These are phyloP conservation scores for Coregonus clupeaformis DNA, from an alignment of 2,113 vertebrate species.

Conservation along the genomic window DNA sequence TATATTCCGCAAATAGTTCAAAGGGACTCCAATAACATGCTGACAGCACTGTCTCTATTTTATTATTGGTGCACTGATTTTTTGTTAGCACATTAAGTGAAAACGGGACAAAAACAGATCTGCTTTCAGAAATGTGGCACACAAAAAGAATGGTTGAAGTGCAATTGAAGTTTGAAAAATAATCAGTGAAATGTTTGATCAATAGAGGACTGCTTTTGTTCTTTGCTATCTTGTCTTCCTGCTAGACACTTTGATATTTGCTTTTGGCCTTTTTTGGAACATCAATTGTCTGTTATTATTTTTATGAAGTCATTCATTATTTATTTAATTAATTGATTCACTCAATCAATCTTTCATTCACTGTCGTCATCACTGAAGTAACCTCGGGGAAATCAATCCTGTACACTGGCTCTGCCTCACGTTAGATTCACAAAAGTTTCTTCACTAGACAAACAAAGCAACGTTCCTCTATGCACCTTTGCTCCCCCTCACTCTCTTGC, in stretches of 20 bases:
- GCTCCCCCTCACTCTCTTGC: background rate
- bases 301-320: no score
- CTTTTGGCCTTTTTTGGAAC: no score
- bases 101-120: background rate
- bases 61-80: no score
- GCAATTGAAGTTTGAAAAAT: background rate
- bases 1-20: background rate
- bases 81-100: no score
- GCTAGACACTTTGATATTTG: no score
- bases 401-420: background rate
- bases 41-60: background rate
- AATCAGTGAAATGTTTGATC: background rate
- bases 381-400: conserved; percentile 29
- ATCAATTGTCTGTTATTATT: no score
- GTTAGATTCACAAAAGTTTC: conserved; percentile 31
- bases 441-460: conserved; percentile 20
- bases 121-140: background rate
- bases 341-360: conserved; percentile 6
- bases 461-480: background rate
- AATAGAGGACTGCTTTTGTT: background rate
- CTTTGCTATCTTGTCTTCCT: no score
- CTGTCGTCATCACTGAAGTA: conserved; percentile 31
- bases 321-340: no score
- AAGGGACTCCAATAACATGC: background rate
- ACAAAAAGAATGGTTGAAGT: background rate